phyloP scores from a whole-genome alignment of 2,797 vertebrate species.

The Hipposideros larvatus region DNA sequence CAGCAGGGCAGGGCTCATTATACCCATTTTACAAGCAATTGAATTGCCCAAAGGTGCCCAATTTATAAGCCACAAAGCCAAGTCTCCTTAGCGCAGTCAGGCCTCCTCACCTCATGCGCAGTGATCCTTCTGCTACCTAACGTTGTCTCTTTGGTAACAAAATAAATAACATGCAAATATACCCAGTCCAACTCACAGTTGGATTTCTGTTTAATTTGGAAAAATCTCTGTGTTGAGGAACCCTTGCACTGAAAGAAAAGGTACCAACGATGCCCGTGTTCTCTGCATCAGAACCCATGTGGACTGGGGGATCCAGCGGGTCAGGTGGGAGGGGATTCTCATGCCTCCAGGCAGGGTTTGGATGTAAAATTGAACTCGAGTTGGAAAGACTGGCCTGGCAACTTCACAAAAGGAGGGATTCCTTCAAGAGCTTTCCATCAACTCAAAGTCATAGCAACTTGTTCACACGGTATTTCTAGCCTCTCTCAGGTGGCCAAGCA shows the following conservation, averaged over 20 bases:
- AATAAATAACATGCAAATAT: conserved; percentile 8
- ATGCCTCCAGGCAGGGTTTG: background rate
- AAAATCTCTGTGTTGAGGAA: background rate
- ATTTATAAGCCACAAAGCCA: background rate
- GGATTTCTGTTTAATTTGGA: conserved; percentile 12
- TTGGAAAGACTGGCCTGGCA: background rate
- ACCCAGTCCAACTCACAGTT: background rate
- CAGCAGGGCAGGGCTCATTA: background rate
- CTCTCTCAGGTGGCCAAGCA: background rate
- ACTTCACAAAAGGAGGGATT: background rate
- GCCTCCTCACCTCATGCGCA: background rate
- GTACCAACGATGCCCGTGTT: background rate
- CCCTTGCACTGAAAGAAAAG: background rate
- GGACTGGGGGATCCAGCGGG: background rate
- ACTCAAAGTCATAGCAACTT: conserved; percentile 19
- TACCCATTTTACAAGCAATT: background rate
- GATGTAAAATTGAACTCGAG: background rate
- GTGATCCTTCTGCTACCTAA: background rate
- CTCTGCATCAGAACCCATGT: background rate
- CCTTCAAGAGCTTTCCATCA: conserved; percentile 25
- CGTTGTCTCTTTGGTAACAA: background rate
- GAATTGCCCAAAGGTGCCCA: background rate
- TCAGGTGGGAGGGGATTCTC: background rate
- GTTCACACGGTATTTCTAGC: background rate
- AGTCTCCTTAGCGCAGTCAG: background rate